Conservation (phyloP, 2,113 vertebrate genomes). For the Pontoporia blainvillei region DNA sequence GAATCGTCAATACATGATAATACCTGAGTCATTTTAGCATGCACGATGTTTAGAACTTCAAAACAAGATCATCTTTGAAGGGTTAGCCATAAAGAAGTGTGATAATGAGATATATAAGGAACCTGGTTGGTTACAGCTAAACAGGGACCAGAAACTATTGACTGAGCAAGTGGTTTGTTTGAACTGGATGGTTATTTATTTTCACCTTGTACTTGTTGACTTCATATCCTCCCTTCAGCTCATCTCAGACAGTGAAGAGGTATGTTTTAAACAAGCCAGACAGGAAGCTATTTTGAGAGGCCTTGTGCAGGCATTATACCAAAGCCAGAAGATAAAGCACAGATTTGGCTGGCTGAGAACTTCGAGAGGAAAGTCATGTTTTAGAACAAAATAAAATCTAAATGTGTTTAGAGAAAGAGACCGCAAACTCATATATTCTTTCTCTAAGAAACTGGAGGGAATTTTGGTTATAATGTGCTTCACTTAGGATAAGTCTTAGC, state of each 20-base stretch:
- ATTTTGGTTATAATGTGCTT: not conserved
- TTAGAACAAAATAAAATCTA: slow-evolving; percentile 42
- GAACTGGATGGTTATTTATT: slow-evolving; percentile 80
- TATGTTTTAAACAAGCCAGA: slow-evolving; percentile 71
- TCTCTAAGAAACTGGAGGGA: not conserved
- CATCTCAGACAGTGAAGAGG: slow-evolving; percentile 60
- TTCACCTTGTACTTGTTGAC: slow-evolving; percentile 78
- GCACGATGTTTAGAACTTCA: slow-evolving; percentile 65
- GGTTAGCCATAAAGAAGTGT: slow-evolving; percentile 64
- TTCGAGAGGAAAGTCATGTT: slow-evolving; percentile 37
- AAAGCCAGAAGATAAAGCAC: slow-evolving; percentile 73
- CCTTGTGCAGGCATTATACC: slow-evolving; percentile 67
- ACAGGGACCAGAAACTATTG: slow-evolving; percentile 72
- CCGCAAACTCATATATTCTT: not conserved
- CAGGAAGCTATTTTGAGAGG: slow-evolving; percentile 75
- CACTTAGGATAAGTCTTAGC: not conserved
- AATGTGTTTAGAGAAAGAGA: slow-evolving; percentile 30
- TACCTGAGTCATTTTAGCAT: slow-evolving; percentile 68
- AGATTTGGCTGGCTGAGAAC: slow-evolving; percentile 45
- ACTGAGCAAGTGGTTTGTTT: slow-evolving; percentile 76
- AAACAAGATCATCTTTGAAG: slow-evolving; percentile 77
- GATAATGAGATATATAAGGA: slow-evolving; percentile 65
- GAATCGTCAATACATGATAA: slow-evolving; percentile 78
- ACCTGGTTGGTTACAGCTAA: slow-evolving; percentile 71
- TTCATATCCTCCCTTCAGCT: slow-evolving; percentile 73